Percentiles rank a stretch among this genome's conserved stretches.
Evolutionary conservation across 2,888 invertebrate species (phyloP).

Genomic region (Orthosia incerta): DNA sequence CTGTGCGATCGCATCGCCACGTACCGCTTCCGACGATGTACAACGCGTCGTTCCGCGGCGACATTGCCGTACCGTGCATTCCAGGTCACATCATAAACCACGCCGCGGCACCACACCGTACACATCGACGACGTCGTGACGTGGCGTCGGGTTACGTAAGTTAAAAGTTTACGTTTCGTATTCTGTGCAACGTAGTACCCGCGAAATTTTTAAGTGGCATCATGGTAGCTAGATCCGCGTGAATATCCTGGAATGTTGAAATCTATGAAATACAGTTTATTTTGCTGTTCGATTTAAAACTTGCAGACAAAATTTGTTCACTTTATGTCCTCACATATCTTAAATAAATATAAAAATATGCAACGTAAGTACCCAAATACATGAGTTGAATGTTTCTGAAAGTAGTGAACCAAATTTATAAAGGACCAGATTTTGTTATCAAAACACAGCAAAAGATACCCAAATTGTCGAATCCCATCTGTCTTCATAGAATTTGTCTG

Average conservation of each 20-base stretch:
- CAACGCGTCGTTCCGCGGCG: no score
- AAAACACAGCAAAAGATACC: conserved; percentile 19
- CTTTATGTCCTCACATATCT: no score
- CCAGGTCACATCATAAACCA: no score
- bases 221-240: background rate
- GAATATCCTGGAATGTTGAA: background rate
- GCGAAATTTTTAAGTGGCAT: background rate
- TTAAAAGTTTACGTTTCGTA: background rate
- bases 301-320: background rate
- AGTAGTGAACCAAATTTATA: no score
- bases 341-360: no score
- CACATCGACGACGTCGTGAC: no score
- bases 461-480: conserved; percentile 40
- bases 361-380: no score
- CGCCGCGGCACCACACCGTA: no score
- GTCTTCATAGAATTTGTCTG: conserved; percentile 53
- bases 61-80: no score
- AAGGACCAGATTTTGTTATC: background rate
- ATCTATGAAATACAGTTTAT: background rate
- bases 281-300: background rate
- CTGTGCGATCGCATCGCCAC: no score
- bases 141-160: background rate
- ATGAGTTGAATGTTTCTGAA: no score
- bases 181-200: background rate
- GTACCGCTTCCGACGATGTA: no score